Conservation (phyloP, 1,140 invertebrate genomes). For the Panulirus ornatus region DNA sequence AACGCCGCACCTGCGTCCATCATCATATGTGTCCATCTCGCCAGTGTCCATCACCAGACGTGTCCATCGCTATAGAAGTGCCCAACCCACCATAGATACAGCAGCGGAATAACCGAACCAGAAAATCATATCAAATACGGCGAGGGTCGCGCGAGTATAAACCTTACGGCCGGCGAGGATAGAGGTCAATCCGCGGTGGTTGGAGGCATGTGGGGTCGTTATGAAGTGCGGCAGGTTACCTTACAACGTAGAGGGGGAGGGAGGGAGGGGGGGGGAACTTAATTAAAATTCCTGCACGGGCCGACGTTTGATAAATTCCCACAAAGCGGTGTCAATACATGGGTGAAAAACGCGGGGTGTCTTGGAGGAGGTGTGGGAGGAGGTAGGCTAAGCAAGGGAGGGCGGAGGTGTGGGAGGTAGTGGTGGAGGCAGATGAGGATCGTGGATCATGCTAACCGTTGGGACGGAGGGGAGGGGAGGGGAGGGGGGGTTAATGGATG, state of each 20-base stretch:
- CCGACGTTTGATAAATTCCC: constrained; percentile 56
- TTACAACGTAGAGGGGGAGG: constrained; percentile 28
- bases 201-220: constrained; percentile 2
- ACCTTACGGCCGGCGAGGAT: neutral
- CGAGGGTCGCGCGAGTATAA: neutral
- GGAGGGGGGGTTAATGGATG: neutral
- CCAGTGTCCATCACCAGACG: neutral
- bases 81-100: neutral
- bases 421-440: too few species aligned
- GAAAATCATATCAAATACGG: neutral
- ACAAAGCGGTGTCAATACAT: constrained; percentile 41
- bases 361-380: constrained; percentile 21
- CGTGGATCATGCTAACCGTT: too few species aligned
- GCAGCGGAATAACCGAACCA: neutral
- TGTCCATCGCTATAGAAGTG: neutral
- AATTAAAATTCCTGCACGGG: constrained; percentile 56
- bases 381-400: neutral
- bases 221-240: neutral
- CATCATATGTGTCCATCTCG: neutral
- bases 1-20: too few species aligned
- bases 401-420: too few species aligned
- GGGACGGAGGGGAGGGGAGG: too few species aligned
- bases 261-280: constrained; percentile 29
- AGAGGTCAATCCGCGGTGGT: neutral
- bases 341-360: constrained; percentile 12